A percentile compares a stretch with the other conserved stretches of the same genome.
Conservation (phyloP, 2,888 invertebrate genomes). For the Phengaris alcon region DNA sequence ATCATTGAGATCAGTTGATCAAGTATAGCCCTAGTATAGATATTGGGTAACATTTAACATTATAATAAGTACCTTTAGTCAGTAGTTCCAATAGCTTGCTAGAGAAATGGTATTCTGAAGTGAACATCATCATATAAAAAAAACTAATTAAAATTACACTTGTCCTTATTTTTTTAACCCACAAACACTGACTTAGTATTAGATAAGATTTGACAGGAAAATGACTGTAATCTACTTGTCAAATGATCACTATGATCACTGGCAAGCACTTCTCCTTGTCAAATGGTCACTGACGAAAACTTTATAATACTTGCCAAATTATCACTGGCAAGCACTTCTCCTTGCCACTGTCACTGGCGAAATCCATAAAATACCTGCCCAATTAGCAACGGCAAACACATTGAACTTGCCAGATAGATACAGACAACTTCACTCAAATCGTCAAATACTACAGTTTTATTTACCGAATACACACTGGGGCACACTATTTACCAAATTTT, state of each 20-base stretch:
- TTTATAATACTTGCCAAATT: not conserved
- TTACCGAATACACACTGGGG: not conserved
- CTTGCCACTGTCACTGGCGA: not conserved
- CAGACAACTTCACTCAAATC: not conserved
- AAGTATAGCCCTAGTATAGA: not conserved
- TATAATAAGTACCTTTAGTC: slow-evolving; percentile 58
- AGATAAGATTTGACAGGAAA: not conserved
- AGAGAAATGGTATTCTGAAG: slow-evolving; percentile 69
- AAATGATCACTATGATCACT: not conserved
- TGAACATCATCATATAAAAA: slow-evolving; percentile 51
- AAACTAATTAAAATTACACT: slow-evolving; percentile 32
- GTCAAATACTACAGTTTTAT: not conserved
- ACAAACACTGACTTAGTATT: not conserved
- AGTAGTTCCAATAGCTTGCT: slow-evolving; percentile 68
- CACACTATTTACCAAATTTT: not conserved
- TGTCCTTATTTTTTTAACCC: not conserved
- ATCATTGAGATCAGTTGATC: too few species aligned
- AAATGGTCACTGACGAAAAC: not conserved
- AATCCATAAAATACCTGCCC: not conserved
- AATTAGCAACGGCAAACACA: not conserved
- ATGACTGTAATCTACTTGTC: not conserved
- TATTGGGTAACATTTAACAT: not conserved
- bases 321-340: not conserved
- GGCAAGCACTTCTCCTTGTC: not conserved
- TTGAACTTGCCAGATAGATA: not conserved